Evolutionary conservation across 2,113 vertebrate species (phyloP).

Genomic region (Pseudopodoces humilis): DNA sequence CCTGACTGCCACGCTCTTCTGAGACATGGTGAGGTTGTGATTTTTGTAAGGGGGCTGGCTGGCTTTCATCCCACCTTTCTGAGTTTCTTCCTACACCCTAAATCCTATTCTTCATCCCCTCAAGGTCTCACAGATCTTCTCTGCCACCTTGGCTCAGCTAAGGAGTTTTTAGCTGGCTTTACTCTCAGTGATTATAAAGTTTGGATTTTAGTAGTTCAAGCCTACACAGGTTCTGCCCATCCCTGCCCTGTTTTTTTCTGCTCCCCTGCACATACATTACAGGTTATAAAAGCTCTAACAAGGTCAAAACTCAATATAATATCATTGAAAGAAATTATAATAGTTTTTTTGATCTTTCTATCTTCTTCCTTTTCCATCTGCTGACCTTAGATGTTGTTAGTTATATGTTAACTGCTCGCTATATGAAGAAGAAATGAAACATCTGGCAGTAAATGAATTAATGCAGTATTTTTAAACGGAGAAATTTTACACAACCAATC

Average conservation of each 20-base stretch:
- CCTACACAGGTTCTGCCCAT: neutral
- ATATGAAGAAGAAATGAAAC: neutral
- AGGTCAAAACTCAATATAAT: neutral
- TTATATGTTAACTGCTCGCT: neutral
- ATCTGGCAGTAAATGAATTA: neutral
- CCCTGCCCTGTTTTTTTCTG: neutral
- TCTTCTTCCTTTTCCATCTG: neutral
- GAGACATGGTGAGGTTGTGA: neutral
- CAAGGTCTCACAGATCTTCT: neutral
- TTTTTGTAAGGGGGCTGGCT: neutral
- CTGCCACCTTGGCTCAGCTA: neutral
- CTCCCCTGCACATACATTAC: neutral
- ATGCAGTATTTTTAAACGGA: neutral
- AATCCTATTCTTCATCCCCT: neutral
- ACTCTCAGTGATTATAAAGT: neutral
- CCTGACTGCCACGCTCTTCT: neutral
- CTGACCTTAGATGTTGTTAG: neutral
- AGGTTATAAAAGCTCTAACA: neutral
- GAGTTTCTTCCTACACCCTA: neutral
- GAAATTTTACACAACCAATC: neutral
- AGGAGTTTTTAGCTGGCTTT: neutral
- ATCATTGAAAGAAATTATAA: neutral
- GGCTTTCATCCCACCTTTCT: neutral
- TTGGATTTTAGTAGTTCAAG: neutral
- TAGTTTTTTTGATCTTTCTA: neutral